Percentiles rank a stretch among this genome's conserved stretches.
phyloP scores from a whole-genome alignment of 1,140 invertebrate species.

The Goniozus legneri region DNA sequence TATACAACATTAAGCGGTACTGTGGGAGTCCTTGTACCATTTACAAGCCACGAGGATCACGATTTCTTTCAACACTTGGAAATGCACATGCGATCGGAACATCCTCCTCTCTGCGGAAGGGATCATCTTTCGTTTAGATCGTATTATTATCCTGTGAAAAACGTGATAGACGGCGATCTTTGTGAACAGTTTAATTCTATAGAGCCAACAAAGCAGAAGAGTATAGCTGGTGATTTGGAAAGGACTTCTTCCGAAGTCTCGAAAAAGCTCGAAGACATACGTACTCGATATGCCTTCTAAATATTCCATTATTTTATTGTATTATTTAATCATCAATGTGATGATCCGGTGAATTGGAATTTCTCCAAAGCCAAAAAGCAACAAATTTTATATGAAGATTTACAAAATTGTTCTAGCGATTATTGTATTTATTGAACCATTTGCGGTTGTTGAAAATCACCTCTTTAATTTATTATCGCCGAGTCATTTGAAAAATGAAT shows the following conservation, averaged over 20 bases:
- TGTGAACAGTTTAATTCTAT: conserved; percentile 99
- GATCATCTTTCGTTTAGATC: conserved; percentile 97
- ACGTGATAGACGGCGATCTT: conserved; percentile 97
- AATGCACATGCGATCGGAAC: conserved; percentile 99
- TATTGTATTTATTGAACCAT: too few species aligned
- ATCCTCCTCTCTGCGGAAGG: conserved; percentile 91
- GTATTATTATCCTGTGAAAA: conserved; percentile 98
- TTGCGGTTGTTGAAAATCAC: too few species aligned
- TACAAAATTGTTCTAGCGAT: too few species aligned
- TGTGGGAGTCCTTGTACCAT: conserved; percentile 94
- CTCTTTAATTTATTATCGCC: too few species aligned
- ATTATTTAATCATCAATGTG: too few species aligned
- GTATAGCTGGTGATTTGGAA: conserved; percentile 91
- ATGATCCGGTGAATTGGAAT: too few species aligned
- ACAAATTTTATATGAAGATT: too few species aligned
- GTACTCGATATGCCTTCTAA: conserved; percentile 94
- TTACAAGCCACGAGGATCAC: conserved; percentile 97
- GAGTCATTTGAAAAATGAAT: too few species aligned
- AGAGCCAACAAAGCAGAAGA: conserved; percentile 90
- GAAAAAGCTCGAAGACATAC: conserved; percentile 91
- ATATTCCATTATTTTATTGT: too few species aligned
- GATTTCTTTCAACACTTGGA: conserved; percentile 99
- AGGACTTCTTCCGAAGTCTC: conserved; percentile 94
- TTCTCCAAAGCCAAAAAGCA: too few species aligned
- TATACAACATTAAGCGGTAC: conserved; percentile 95